Evolutionary conservation across 2,797 vertebrate species (phyloP), one percentile per base, ranked within the genome.

Genomic region (Dryobates pubescens): DNA sequence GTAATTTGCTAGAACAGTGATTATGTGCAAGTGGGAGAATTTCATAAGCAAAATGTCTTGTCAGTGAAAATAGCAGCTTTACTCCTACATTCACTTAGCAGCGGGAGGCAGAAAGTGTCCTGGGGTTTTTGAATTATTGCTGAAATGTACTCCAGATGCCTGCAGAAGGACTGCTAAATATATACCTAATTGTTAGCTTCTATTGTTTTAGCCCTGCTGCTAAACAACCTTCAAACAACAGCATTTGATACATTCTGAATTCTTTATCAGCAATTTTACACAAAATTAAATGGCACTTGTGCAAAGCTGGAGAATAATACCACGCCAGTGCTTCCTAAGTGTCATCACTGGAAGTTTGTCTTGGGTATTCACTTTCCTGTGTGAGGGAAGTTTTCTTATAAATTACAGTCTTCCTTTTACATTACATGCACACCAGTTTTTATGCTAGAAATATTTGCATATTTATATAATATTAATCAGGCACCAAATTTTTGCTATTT

Each of bases 11-110:
- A 94, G 89, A 93, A 95, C 74, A 93, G 93, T 92, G 92, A 96
- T 96, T 97, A 96, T 88, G 85, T 11, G 9, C 69, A 96, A 96
- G 95, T 91, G 89, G 95, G 86, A 96, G 94, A 96, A 90, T 93
- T 96, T 94, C 93, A 95, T 96, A 96, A 96, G 96, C 91, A 90
- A 95, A 97, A 96, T 96, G 95, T 96, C 97, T 97, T 96, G 84
- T 89, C 92, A 92, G 85, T 97, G 95, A 96, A 97, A 97, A 96
- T 92, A 96, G 94, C 96, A 97, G 95, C 93, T 95, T 95, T 97
- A 97, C 97, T 96, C 96, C 97, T 96, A 97, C 96, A 94, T 95
- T 96, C 95, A 90, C 92, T 94, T 92, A 91, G 89, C 94, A 95
- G 95, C 94, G 90, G 95, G 95, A 97, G 91, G 95, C 90, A 96